Base-by-base conservation (phyloP, 1,140 invertebrate genomes). In the Carposina sasakii region DNA sequence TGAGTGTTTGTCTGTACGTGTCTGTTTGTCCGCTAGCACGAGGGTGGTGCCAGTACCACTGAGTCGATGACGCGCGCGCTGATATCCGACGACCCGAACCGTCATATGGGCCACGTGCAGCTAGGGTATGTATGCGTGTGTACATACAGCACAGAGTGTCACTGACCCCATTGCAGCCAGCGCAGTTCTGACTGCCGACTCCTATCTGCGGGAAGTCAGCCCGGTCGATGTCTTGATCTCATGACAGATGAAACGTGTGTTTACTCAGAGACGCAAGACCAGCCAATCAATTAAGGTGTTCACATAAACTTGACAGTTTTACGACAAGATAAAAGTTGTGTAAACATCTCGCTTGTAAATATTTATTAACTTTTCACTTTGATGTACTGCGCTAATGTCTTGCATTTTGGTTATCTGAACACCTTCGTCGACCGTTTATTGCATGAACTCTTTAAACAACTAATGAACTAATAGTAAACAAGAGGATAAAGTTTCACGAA, bases 61-160 rank as follows among this genome's bases (percentile, higher is more conserved):
- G 94, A 95, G 86, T 94, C 93, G 86, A 95, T 95, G 93, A 95
- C 93, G 84, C 91, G 93, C 78, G 93, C 93, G 85, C 90, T 95
- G 86, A 94, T 95, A 87, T 93, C 91, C 86, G 94, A 95, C 85
- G 93, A 95, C 88, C 91, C 91, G 86, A 92, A 93, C 85, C 90
- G 90, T 87, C 92, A 93, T 88, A 89, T 92, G 85, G 94, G 93
- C 86, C 93, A 93, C 85, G 93, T 95, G 76, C 94, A 96, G 87
- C 89, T 96, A 85, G 94, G 94, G 94, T 96, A 95, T 88, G 93
- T 94, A 93, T 77, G 54, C 57, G 58, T 72, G 71, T 75, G 71
- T 79, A 81, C 76, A 81, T 77, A 77, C 78, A 61, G 59, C 67
- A 76, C 73, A 68, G 67, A 61, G 59, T 74, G 63, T 67, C 64